These are phyloP conservation scores for Phyllotreta striolata DNA, from an alignment of 2,888 invertebrate genomes.

Conservation along the genomic window DNA sequence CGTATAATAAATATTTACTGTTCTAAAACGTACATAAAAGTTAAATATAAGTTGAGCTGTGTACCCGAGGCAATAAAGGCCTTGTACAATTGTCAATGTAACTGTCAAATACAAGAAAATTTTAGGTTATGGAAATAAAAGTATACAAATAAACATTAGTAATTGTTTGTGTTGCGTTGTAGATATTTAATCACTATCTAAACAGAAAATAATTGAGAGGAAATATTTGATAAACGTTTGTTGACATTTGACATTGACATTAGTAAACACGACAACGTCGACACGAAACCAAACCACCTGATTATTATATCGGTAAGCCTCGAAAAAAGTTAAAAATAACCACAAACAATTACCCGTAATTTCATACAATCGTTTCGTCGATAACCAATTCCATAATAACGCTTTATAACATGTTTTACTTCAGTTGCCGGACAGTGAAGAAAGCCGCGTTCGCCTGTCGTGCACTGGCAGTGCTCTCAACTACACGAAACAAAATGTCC, in stretches of 20 bases:
- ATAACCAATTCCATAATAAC: slow-evolving; percentile 1
- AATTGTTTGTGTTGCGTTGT: too few species aligned
- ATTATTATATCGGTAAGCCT: background rate
- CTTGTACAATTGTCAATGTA: too few species aligned
- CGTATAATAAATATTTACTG: slow-evolving; percentile 68
- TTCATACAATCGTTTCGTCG: slow-evolving; percentile 8
- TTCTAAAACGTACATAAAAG: slow-evolving; percentile 58
- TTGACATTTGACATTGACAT: too few species aligned
- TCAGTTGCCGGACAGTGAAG: slow-evolving; percentile 34
- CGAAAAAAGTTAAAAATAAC: slow-evolving; percentile 2
- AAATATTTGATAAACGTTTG: too few species aligned
- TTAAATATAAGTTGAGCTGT: background rate
- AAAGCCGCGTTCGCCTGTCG: slow-evolving; percentile 36
- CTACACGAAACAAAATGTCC: slow-evolving; percentile 39
- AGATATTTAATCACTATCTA: too few species aligned
- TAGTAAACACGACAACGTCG: too few species aligned
- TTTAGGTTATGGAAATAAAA: too few species aligned
- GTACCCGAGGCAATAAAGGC: too few species aligned
- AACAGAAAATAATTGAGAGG: too few species aligned
- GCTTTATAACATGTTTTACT: slow-evolving; percentile 35
- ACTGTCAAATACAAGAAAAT: too few species aligned
- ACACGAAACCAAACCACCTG: too few species aligned
- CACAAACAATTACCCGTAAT: background rate
- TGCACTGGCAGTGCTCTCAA: slow-evolving; percentile 25
- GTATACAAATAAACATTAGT: too few species aligned